Percentiles rank a stretch among this genome's conserved stretches.
Conservation (phyloP, 92 coral and sea anemone genomes). For the Actinostola sp. region DNA sequence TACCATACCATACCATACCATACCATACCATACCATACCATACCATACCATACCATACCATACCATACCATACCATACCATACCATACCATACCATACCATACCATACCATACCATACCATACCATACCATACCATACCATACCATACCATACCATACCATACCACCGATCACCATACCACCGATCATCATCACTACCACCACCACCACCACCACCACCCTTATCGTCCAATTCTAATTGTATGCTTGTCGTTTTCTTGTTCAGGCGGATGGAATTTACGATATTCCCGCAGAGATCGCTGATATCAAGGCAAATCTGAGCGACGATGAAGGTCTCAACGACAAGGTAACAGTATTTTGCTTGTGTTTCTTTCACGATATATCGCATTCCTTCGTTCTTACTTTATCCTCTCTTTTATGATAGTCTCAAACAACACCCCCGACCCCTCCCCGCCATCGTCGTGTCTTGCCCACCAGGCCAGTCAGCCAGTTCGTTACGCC, state of each 20-base stretch:
- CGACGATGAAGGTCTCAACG: slow-evolving; percentile 87
- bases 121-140: too few species aligned
- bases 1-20: too few species aligned
- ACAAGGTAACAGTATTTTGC: slow-evolving; percentile 70
- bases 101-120: too few species aligned
- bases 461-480: slow-evolving; percentile 69
- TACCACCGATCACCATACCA: too few species aligned
- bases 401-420: neutral
- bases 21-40: too few species aligned
- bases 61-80: too few species aligned
- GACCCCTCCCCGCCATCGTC: slow-evolving; percentile 91
- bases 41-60: too few species aligned
- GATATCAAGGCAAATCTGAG: slow-evolving; percentile 78
- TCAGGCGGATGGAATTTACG: slow-evolving; percentile 91
- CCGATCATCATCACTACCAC: too few species aligned
- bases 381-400: neutral
- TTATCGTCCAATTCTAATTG: neutral
- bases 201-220: too few species aligned
- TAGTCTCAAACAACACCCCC: slow-evolving; percentile 62
- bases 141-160: too few species aligned
- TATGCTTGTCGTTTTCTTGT: neutral
- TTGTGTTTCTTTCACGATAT: too few species aligned
- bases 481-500: slow-evolving; percentile 83
- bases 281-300: slow-evolving; percentile 71
- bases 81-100: too few species aligned